phyloP scores from a whole-genome alignment of 1,140 invertebrate genomes.

The Lethocerus indicus region DNA sequence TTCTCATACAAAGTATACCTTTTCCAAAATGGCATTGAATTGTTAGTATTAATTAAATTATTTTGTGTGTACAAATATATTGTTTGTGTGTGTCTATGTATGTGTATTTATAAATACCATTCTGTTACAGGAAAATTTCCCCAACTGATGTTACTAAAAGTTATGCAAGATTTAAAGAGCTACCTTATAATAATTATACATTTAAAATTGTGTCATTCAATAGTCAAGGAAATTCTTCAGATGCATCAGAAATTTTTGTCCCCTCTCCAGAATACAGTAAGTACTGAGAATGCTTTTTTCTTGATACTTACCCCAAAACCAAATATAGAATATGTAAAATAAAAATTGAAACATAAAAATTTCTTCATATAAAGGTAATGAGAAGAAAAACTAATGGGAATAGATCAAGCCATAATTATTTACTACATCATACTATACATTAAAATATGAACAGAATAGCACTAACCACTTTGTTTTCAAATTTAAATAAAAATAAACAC shows the following conservation, averaged over 20 bases:
- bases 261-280: constrained; percentile 36
- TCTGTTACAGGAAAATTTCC: constrained; percentile 19
- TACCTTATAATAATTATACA: constrained; percentile 28
- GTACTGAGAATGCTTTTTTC: constrained; percentile 16
- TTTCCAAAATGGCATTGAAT: constrained; percentile 24
- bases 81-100: background rate
- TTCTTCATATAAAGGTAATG: too few species aligned
- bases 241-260: constrained; percentile 37
- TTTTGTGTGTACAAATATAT: background rate
- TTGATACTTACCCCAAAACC: too few species aligned
- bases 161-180: constrained; percentile 32
- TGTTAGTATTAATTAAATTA: background rate
- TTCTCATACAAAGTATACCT: constrained; percentile 27
- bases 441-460: too few species aligned
- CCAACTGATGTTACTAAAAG: constrained; percentile 28
- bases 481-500: too few species aligned
- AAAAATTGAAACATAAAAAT: too few species aligned
- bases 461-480: too few species aligned
- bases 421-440: too few species aligned
- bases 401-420: too few species aligned
- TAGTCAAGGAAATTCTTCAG: constrained; percentile 32
- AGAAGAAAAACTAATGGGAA: too few species aligned
- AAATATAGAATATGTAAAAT: too few species aligned
- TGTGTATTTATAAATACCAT: background rate
- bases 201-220: constrained; percentile 37